Conservation (phyloP, 1,140 invertebrate species). For the Pseudachorutes palmiensis region DNA sequence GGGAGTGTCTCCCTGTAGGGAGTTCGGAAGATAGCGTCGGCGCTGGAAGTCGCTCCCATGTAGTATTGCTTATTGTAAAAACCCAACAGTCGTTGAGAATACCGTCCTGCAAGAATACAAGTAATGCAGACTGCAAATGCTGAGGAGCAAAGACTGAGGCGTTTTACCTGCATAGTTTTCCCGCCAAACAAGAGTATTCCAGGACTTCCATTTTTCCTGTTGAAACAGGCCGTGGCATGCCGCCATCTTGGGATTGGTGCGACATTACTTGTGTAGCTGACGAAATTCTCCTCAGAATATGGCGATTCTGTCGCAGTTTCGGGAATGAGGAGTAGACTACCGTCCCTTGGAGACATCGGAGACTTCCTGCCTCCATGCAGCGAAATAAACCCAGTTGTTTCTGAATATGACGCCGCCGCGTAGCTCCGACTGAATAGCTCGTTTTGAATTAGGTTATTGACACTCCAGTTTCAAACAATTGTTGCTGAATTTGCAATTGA, state of each 20-base stretch:
- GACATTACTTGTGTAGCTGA: too few species aligned
- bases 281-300: too few species aligned
- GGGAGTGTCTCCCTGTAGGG: constrained; percentile 31
- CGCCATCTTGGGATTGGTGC: constrained; percentile 27
- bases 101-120: constrained; percentile 13
- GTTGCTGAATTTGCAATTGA: constrained; percentile 24
- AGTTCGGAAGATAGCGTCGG: neutral
- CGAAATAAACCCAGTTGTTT: constrained; percentile 17
- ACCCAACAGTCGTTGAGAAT: constrained; percentile 27
- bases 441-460: neutral
- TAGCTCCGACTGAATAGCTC: neutral
- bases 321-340: constrained; percentile 25
- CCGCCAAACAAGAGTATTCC: constrained; percentile 30
- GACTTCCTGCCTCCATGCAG: constrained; percentile 35
- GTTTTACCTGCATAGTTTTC: constrained; percentile 22
- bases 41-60: neutral
- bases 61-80: constrained; percentile 20
- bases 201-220: neutral
- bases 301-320: neutral
- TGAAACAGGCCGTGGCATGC: constrained; percentile 20
- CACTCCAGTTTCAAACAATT: constrained; percentile 7
- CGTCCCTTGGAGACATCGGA: constrained; percentile 23
- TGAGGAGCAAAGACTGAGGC: neutral
- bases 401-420: constrained; percentile 12
- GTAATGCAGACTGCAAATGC: neutral